Percentiles rank a stretch among this genome's conserved stretches.
phyloP scores from a whole-genome alignment of 1,140 invertebrate genomes.

The Hycleus cichorii region DNA sequence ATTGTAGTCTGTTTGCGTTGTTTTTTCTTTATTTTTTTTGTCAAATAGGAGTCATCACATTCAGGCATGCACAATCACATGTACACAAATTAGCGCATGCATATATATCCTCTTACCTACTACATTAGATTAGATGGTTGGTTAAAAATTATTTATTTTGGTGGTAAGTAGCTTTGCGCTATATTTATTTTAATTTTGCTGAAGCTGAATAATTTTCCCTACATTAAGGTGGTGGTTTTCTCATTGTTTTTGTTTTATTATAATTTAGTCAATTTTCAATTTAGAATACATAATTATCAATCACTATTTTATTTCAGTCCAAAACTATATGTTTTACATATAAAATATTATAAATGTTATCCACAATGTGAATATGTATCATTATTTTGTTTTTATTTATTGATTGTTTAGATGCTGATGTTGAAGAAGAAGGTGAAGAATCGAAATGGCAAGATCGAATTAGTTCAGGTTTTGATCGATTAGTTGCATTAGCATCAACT shows the following conservation, averaged over 20 bases:
- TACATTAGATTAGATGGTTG: slow-evolving; percentile 38
- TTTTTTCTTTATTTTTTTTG: too few relatives aligned
- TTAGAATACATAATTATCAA: background rate
- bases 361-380: too few relatives aligned
- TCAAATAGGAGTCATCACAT: slow-evolving; percentile 35
- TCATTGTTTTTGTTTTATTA: too few relatives aligned
- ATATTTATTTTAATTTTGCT: slow-evolving; percentile 27
- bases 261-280: slow-evolving; percentile 8
- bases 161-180: slow-evolving; percentile 38
- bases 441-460: slow-evolving; percentile 79
- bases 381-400: background rate
- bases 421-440: slow-evolving; percentile 53
- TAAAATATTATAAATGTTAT: too few relatives aligned
- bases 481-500: slow-evolving; percentile 78
- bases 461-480: slow-evolving; percentile 76
- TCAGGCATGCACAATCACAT: slow-evolving; percentile 36
- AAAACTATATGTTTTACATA: too few relatives aligned
- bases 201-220: slow-evolving; percentile 18
- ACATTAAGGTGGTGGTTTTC: slow-evolving; percentile 22
- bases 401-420: slow-evolving; percentile 41
- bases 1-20: slow-evolving; percentile 38
- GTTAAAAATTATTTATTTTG: slow-evolving; percentile 19
- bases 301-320: too few relatives aligned
- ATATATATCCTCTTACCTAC: slow-evolving; percentile 30
- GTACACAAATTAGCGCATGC: slow-evolving; percentile 37